Conservation (phyloP, 2,888 invertebrate species). For the Marronus borbonicus region DNA sequence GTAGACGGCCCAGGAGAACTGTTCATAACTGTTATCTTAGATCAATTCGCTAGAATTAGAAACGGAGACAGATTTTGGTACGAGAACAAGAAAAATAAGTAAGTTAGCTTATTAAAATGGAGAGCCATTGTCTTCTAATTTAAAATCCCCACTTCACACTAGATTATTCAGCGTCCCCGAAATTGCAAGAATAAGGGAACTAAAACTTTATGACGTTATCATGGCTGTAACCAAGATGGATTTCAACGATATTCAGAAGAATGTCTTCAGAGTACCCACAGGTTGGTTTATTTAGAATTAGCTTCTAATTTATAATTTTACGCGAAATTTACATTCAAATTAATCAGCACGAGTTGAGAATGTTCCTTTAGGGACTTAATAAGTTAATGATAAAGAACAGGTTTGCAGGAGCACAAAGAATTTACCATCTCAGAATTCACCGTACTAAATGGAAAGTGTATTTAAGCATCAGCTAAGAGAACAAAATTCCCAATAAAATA, state of each 20-base stretch:
- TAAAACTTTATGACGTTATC: conserved; percentile 72
- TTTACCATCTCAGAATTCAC: too few relatives aligned
- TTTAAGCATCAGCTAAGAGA: too few relatives aligned
- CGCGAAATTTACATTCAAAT: too few relatives aligned
- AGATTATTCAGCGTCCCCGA: conserved; percentile 72
- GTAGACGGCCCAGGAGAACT: conserved; percentile 71
- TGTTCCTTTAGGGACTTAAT: too few relatives aligned
- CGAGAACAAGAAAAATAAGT: conserved; percentile 71
- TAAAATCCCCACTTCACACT: conserved; percentile 52
- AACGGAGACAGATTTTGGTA: conserved; percentile 76
- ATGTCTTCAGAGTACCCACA: conserved; percentile 70
- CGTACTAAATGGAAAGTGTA: too few relatives aligned
- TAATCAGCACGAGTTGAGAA: too few relatives aligned
- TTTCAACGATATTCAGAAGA: conserved; percentile 69
- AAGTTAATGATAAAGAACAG: too few relatives aligned
- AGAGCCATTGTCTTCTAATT: not conserved
- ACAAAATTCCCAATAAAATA: too few relatives aligned
- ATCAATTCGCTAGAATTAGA: conserved; percentile 74
- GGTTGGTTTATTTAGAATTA: conserved; percentile 16
- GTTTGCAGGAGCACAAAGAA: too few relatives aligned
- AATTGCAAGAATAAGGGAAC: conserved; percentile 68
- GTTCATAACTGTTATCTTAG: conserved; percentile 71
- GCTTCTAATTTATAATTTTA: too few relatives aligned
- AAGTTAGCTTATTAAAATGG: conserved; percentile 45
- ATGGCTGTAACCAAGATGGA: conserved; percentile 71